Percentiles rank a stretch among this genome's conserved stretches.
These are phyloP conservation scores for Carpatolechia fugitivella DNA, from an alignment of 2,888 invertebrate genomes.

Conservation along the genomic window DNA sequence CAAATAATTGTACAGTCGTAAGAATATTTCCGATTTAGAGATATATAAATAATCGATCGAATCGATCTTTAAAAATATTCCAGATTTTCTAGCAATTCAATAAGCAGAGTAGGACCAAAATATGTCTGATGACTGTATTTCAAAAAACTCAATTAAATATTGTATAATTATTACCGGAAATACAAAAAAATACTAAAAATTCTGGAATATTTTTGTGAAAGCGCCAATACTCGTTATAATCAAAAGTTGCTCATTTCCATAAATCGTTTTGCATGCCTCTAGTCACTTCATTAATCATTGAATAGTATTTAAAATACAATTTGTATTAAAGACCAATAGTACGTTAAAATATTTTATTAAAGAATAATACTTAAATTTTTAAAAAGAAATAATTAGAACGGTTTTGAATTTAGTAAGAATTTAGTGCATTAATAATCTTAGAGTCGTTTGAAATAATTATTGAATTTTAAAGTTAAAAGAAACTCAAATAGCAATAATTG, in stretches of 20 bases:
- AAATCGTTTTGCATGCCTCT: slow-evolving; percentile 54
- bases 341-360: slow-evolving; percentile 64
- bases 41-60: slow-evolving; percentile 26
- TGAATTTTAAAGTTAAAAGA: slow-evolving; percentile 34
- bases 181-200: no score
- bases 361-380: slow-evolving; percentile 43
- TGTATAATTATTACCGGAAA: no score
- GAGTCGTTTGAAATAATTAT: slow-evolving; percentile 49
- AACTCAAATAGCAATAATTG: slow-evolving; percentile 59
- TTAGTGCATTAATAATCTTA: slow-evolving; percentile 56
- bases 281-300: slow-evolving; percentile 54
- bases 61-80: slow-evolving; percentile 26
- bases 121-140: no score
- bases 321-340: slow-evolving; percentile 73
- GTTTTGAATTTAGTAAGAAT: slow-evolving; percentile 48
- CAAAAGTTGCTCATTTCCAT: slow-evolving; percentile 64
- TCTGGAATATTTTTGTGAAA: slow-evolving; percentile 22
- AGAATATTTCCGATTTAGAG: slow-evolving; percentile 38
- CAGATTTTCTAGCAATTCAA: background rate
- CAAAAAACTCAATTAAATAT: no score
- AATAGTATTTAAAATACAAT: slow-evolving; percentile 44
- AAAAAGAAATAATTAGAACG: slow-evolving; percentile 40
- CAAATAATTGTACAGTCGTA: slow-evolving; percentile 62
- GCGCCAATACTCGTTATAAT: slow-evolving; percentile 29
- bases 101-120: no score